A percentile compares a stretch with the other conserved stretches of the same genome.
phyloP scores from a whole-genome alignment of 2,888 invertebrate species.

The Perizoma affinitatum region DNA sequence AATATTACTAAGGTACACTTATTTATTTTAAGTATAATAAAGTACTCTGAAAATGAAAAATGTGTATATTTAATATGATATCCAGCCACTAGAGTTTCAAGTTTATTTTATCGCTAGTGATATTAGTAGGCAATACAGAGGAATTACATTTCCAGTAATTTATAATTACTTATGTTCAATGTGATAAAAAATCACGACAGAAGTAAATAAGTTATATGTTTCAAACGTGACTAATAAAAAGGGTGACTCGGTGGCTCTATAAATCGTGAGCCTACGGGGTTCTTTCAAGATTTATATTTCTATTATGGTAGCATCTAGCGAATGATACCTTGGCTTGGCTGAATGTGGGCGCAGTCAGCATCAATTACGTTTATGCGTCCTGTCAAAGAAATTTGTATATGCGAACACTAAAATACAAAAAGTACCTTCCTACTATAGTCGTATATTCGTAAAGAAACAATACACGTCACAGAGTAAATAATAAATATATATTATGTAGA shows the following conservation, averaged over 20 bases:
- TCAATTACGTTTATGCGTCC: conserved; percentile 11
- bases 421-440: too few relatives aligned
- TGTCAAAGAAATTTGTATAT: neutral
- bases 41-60: too few relatives aligned
- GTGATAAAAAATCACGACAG: conserved; percentile 52
- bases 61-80: too few relatives aligned
- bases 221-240: conserved; percentile 75
- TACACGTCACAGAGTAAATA: too few relatives aligned
- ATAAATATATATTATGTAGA: too few relatives aligned
- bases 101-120: too few relatives aligned
- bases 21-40: too few relatives aligned
- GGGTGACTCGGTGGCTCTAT: conserved; percentile 65
- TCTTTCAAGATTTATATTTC: conserved; percentile 72
- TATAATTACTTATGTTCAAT: conserved; percentile 45
- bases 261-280: conserved; percentile 63
- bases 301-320: conserved; percentile 58
- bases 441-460: neutral
- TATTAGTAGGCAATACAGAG: too few relatives aligned
- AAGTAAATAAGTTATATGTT: conserved; percentile 60
- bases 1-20: too few relatives aligned
- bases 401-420: too few relatives aligned
- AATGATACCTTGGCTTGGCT: conserved; percentile 41
- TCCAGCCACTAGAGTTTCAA: too few relatives aligned
- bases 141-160: too few relatives aligned
- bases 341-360: conserved; percentile 16